Evolutionary conservation across 2,888 invertebrate genomes (phyloP).

Genomic region (Rotaria macrura): DNA sequence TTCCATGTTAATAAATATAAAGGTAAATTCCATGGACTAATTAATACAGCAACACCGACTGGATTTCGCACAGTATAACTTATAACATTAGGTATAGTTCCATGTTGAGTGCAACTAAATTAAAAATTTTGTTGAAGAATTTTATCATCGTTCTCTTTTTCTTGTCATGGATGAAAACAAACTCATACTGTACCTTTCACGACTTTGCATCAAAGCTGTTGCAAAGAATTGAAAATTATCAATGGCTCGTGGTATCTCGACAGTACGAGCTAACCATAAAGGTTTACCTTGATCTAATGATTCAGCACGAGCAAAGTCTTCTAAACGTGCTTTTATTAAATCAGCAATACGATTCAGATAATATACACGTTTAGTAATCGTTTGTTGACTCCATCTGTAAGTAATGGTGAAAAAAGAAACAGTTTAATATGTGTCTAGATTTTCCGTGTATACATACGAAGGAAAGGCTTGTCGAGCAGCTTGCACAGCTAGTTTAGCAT

Average conservation of each 20-base stretch:
- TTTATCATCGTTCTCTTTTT: neutral
- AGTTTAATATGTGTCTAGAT: too few relatives aligned
- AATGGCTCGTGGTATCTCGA: slow-evolving; percentile 55
- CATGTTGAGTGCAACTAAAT: neutral
- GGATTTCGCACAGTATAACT: slow-evolving; percentile 58
- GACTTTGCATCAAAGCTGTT: slow-evolving; percentile 36
- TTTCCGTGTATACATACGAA: slow-evolving; percentile 47
- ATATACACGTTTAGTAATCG: slow-evolving; percentile 47
- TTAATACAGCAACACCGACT: slow-evolving; percentile 80
- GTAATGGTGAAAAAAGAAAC: too few relatives aligned
- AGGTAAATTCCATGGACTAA: slow-evolving; percentile 77
- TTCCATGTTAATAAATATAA: slow-evolving; percentile 95
- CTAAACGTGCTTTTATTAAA: slow-evolving; percentile 50
- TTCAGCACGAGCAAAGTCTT: slow-evolving; percentile 53
- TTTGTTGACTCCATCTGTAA: slow-evolving; percentile 53
- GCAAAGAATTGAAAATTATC: slow-evolving; percentile 55
- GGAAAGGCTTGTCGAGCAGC: slow-evolving; percentile 52
- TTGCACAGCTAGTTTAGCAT: slow-evolving; percentile 46
- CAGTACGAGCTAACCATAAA: slow-evolving; percentile 48
- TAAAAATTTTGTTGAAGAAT: neutral
- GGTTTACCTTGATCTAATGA: slow-evolving; percentile 56
- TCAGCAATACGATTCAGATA: slow-evolving; percentile 52
- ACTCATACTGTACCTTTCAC: neutral
- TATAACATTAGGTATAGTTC: neutral
- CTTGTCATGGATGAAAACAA: neutral